These are phyloP conservation scores for Spodoptera exigua DNA, from an alignment of 2,888 invertebrate genomes.

Conservation along the genomic window DNA sequence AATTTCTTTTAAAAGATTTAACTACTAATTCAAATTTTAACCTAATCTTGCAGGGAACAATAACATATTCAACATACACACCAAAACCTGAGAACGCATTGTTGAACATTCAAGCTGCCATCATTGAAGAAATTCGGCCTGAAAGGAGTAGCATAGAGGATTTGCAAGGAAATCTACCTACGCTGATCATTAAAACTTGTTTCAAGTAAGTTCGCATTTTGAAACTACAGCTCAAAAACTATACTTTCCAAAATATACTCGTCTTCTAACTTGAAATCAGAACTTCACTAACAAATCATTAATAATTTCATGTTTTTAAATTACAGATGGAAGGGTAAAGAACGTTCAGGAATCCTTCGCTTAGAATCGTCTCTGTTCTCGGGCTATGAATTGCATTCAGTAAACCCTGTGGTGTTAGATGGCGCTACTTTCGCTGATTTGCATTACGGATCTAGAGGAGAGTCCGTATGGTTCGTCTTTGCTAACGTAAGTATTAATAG, in stretches of 20 bases:
- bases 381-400: slow-evolving; percentile 90
- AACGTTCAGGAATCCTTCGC: slow-evolving; percentile 90
- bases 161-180: slow-evolving; percentile 90
- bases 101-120: slow-evolving; percentile 90
- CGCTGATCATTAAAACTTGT: slow-evolving; percentile 90
- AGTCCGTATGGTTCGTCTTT: slow-evolving; percentile 91
- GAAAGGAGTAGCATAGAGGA: slow-evolving; percentile 91
- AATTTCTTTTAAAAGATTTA: no score
- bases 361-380: slow-evolving; percentile 91
- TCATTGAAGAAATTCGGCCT: slow-evolving; percentile 90
- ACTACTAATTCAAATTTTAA: no score
- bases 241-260: not conserved
- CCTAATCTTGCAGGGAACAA: slow-evolving; percentile 86
- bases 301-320: no score
- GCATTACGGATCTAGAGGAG: slow-evolving; percentile 90
- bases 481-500: slow-evolving; percentile 90
- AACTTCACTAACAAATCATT: no score
- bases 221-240: not conserved
- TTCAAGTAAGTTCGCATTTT: slow-evolving; percentile 85
- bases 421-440: slow-evolving; percentile 89
- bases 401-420: slow-evolving; percentile 87
- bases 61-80: slow-evolving; percentile 90
- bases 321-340: slow-evolving; percentile 90
- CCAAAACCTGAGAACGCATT: slow-evolving; percentile 89
- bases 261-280: not conserved